Percentiles rank a stretch among this genome's conserved stretches.
phyloP scores from a whole-genome alignment of 1,140 invertebrate species.

The Drosophila hydei region DNA sequence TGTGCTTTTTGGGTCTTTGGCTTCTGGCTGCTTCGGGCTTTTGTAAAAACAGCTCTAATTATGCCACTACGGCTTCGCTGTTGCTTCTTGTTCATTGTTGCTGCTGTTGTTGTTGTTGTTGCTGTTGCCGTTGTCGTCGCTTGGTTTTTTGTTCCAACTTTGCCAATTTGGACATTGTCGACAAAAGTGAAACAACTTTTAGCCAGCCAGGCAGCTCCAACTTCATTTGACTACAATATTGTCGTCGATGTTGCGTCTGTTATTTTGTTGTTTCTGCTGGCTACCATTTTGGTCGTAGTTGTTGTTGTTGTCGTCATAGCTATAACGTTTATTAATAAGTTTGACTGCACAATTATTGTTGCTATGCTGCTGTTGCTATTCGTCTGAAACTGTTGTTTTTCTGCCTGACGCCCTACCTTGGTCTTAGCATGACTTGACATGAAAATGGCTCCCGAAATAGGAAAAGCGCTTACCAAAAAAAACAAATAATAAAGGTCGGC shows the following conservation, averaged over 20 bases:
- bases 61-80: conserved; percentile 49
- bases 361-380: conserved; percentile 60
- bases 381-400: conserved; percentile 48
- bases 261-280: conserved; percentile 16
- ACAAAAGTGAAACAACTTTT: conserved; percentile 54
- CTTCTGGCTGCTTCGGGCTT: conserved; percentile 10
- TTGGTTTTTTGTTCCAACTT: conserved; percentile 70
- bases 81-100: conserved; percentile 17
- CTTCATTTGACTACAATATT: conserved; percentile 36
- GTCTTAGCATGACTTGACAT: conserved; percentile 66
- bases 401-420: conserved; percentile 32
- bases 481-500: conserved; percentile 1
- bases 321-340: conserved; percentile 80
- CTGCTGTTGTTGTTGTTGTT: conserved; percentile 14
- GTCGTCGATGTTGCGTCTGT: conserved; percentile 21
- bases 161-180: conserved; percentile 74
- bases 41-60: conserved; percentile 66
- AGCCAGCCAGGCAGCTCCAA: conserved; percentile 22
- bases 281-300: conserved; percentile 1
- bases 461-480: conserved; percentile 15
- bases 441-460: conserved; percentile 23
- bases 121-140: conserved; percentile 29
- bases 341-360: conserved; percentile 61
- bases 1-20: conserved; percentile 20
- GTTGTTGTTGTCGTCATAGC: conserved; percentile 63